These are phyloP conservation scores for Oxytorus armatus DNA, from an alignment of 2,888 invertebrate genomes.

Conservation along the genomic window DNA sequence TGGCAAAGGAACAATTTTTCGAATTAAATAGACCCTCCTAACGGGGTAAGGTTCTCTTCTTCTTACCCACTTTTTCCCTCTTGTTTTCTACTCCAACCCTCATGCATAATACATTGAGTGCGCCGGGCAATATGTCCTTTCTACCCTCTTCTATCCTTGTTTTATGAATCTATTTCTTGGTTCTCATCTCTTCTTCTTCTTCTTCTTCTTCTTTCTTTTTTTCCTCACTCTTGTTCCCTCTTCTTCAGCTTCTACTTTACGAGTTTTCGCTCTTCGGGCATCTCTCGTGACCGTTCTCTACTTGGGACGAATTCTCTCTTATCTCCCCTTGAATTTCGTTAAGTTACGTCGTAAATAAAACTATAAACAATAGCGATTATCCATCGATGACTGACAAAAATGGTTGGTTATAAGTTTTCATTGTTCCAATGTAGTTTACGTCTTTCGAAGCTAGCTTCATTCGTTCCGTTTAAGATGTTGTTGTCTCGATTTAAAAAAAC, in stretches of 20 bases:
- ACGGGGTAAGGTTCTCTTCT: slow-evolving; percentile 66
- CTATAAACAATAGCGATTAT: slow-evolving; percentile 7
- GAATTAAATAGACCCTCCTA: slow-evolving; percentile 79
- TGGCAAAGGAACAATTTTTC: slow-evolving; percentile 75
- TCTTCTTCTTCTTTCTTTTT: slow-evolving; percentile 68
- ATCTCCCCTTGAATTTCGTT: slow-evolving; percentile 36
- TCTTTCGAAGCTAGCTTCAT: background rate
- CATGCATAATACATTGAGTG: slow-evolving; percentile 82
- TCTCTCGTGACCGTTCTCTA: slow-evolving; percentile 48
- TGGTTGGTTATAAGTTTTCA: background rate
- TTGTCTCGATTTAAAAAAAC: too few relatives aligned
- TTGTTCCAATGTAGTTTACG: too few relatives aligned
- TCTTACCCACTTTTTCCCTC: slow-evolving; percentile 34
- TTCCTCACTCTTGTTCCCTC: slow-evolving; percentile 67
- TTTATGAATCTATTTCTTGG: slow-evolving; percentile 80
- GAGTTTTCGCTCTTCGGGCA: background rate
- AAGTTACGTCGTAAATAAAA: slow-evolving; percentile 9
- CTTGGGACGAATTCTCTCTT: slow-evolving; percentile 36
- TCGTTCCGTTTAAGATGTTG: too few relatives aligned
- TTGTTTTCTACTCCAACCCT: slow-evolving; percentile 66
- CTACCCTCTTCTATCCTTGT: slow-evolving; percentile 73
- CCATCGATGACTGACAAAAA: background rate
- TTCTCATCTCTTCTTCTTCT: slow-evolving; percentile 58
- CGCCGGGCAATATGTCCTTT: slow-evolving; percentile 81
- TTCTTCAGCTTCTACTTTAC: background rate